Percentiles rank a stretch among this genome's conserved stretches.
Evolutionary conservation across 2,797 vertebrate species (phyloP).

Genomic region (Acomys russatus): DNA sequence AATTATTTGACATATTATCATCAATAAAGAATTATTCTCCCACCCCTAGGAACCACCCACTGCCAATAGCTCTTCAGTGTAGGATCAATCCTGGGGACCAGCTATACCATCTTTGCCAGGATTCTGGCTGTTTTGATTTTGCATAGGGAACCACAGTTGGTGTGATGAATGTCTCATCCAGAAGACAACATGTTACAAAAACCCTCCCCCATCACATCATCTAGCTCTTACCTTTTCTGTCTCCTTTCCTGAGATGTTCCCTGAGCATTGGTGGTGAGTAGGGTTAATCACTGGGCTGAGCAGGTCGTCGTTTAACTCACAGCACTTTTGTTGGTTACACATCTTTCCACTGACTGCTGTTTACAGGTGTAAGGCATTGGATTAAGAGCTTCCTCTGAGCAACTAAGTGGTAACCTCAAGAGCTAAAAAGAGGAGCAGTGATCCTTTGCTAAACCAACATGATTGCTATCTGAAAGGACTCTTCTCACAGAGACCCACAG

Average conservation of each 20-base stretch:
- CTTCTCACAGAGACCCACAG: too few relatives aligned
- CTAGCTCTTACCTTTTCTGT: background rate
- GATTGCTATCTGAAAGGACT: too few relatives aligned
- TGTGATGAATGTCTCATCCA: background rate
- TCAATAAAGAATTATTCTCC: background rate
- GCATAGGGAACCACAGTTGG: background rate
- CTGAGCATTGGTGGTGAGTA: background rate
- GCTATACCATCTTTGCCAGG: background rate
- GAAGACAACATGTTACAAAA: background rate
- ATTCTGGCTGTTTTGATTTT: background rate
- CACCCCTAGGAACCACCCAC: background rate
- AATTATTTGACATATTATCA: background rate
- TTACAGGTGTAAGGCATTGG: background rate
- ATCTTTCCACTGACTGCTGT: background rate
- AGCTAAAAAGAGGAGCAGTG: background rate
- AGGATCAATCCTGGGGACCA: background rate
- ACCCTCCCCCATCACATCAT: background rate
- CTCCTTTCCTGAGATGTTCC: background rate
- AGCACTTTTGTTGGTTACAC: background rate
- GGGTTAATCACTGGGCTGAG: background rate
- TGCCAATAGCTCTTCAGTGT: background rate
- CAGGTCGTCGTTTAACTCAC: background rate
- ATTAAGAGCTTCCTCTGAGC: too few relatives aligned
- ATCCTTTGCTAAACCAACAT: too few relatives aligned
- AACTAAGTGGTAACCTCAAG: background rate